Conservation (phyloP, 2,797 vertebrate genomes). For the Enoplosus armatus region DNA sequence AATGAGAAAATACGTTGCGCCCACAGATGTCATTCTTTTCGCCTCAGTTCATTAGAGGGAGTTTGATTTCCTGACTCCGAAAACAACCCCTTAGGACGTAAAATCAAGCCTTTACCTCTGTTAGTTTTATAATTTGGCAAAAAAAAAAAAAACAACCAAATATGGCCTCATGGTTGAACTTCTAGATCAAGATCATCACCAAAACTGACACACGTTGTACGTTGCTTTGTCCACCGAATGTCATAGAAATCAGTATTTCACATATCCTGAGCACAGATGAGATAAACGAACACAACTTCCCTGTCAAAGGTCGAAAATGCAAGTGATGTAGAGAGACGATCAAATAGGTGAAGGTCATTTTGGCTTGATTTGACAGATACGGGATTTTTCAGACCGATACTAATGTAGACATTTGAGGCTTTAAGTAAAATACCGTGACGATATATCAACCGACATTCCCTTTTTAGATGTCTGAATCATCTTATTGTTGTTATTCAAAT, state of each 20-base stretch:
- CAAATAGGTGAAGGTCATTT: background rate
- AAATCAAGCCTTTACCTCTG: conserved; percentile 12
- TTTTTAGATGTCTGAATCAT: background rate
- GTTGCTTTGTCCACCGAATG: background rate
- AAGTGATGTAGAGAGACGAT: background rate
- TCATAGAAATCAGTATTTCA: background rate
- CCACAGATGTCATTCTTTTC: conserved; percentile 43
- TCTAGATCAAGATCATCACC: conserved; percentile 23
- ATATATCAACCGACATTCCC: background rate
- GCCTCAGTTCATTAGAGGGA: conserved; percentile 46
- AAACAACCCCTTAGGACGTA: conserved; percentile 39
- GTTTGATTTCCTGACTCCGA: conserved; percentile 46
- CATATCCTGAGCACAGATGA: background rate
- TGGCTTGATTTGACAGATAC: too few relatives aligned
- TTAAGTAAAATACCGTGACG: background rate
- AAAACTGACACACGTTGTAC: background rate
- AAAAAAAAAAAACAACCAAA: background rate
- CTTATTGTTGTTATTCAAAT: background rate
- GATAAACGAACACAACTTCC: background rate
- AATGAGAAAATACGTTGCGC: conserved; percentile 26
- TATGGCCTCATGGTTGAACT: conserved; percentile 7
- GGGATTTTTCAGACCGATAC: too few relatives aligned
- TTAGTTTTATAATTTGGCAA: conserved; percentile 22
- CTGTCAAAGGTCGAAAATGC: background rate
- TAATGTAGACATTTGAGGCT: too few relatives aligned